Base-by-base conservation (phyloP, 2,113 vertebrate species). In the Spheniscus mendiculus region DNA sequence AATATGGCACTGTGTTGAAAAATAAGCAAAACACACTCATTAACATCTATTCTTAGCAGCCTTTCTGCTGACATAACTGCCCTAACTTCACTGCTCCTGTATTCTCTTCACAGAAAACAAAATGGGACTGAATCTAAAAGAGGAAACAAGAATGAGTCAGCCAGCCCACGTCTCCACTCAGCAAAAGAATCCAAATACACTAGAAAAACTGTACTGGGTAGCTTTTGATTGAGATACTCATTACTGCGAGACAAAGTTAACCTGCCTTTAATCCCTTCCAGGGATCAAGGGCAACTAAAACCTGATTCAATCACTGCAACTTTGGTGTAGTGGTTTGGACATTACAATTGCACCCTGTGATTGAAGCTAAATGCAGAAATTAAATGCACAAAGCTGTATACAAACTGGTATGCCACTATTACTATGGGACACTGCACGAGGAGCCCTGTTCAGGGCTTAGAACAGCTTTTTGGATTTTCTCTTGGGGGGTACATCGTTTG, bases 11-110 rank as follows among this genome's bases (percentile, higher is more conserved):
- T 47, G 40, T 32, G 49, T 9, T 89, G 89, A 94, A 95, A 95
- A 97, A 58, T 30, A 95, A 96, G 61, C 56, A 87, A 90, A 92
- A 87, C 86, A 90, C 38, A 42, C 27, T 89, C 81, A 42, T 85
- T 87, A 45, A 66, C 66, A 85, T 65, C 87, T 96, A 87, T 83
- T 96, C 73, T 95, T 85, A 91, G 81, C 62, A 95, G 77, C 66
- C 70, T 79, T 82, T 94, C 83, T 93, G 80, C 86, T 91, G 86
- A 89, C 63, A 7, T 58, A 63, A 85, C 83, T 93, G 83, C 73
- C 77, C 71, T 49, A 71, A 87, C 77, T 42, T 83, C 49, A 65
- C 44, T 87, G 83, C 14, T 87, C 71, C 77, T 77, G 87, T 61
- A 47, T 19, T 87, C 86, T 66, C 80, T 71, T 42, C 76, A 89